phyloP scores from a whole-genome alignment of 1,140 invertebrate genomes.

The Apolygus lucorum region DNA sequence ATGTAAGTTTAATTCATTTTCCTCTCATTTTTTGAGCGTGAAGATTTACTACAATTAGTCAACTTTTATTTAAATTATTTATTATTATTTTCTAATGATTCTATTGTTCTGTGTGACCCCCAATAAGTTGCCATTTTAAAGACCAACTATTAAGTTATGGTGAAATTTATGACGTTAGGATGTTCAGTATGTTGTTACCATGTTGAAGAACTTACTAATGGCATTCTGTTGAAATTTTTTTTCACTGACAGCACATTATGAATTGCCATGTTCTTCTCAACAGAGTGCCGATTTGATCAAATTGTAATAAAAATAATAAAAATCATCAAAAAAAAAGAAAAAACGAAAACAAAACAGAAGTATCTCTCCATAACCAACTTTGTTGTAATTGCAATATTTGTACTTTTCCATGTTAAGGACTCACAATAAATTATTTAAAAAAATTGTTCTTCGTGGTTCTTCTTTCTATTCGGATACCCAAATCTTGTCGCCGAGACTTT shows the following conservation, averaged over 20 bases:
- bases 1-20: slow-evolving; percentile 26
- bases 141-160: slow-evolving; percentile 27
- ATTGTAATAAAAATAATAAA: slow-evolving; percentile 25
- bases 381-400: slow-evolving; percentile 35
- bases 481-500: too few relatives aligned
- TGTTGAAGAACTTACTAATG: slow-evolving; percentile 23
- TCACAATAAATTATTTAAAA: slow-evolving; percentile 35
- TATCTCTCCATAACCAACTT: slow-evolving; percentile 33
- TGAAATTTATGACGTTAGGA: slow-evolving; percentile 27
- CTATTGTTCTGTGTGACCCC: slow-evolving; percentile 29
- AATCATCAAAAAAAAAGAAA: slow-evolving; percentile 2
- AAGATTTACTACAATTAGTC: background rate
- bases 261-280: slow-evolving; percentile 1
- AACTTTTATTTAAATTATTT: slow-evolving; percentile 19
- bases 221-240: slow-evolving; percentile 19
- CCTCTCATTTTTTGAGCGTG: slow-evolving; percentile 15
- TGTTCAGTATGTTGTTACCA: slow-evolving; percentile 32
- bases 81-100: slow-evolving; percentile 14
- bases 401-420: slow-evolving; percentile 34
- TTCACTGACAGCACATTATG: background rate
- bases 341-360: slow-evolving; percentile 26
- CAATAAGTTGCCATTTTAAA: slow-evolving; percentile 26
- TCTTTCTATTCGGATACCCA: too few relatives aligned
- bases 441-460: slow-evolving; percentile 6
- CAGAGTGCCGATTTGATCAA: slow-evolving; percentile 17